Evolutionary conservation across 2,888 invertebrate species (phyloP), one percentile per base, ranked within the genome.

Genomic region (Zelleria hepariella): DNA sequence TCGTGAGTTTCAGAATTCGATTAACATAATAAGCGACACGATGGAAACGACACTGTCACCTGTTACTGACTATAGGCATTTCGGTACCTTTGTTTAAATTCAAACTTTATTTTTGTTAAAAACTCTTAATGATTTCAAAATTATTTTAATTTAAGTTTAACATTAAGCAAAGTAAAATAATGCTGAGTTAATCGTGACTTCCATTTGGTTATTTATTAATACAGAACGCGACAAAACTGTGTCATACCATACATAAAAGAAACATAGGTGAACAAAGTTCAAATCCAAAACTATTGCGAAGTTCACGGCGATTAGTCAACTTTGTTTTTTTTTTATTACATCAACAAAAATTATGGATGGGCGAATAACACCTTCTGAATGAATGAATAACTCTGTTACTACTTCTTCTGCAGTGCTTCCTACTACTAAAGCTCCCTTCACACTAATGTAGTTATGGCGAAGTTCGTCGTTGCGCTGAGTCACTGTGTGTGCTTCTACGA

Each of bases 11-110:
- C 65, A 63, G 63, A 68, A 66, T 65, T 68, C 73, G 72, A 82
- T 86, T 84, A 81, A 70, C 83, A 84, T 86, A 83, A 76, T 77
- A 84, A 81, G 80, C 80, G 80, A 67, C 73, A 71, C 75, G 73
- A 83, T 83, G 78, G 78, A 74, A 80, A 74, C 69, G 70, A 67
- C 53, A 68, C 68, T 66, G 67, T 71, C 73, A 77, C 74, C 73
- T 76, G 74, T 51, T 18, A 51, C 51, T 32, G 27, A 10, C 32
- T 32, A 4, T 32, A 32, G 7, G 32, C n/a, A 7, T 48, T 51
- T 27, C 20, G 20, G n/a, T 51, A 51, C 18, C 51, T 51, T 42
- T 42, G 15, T 15, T 42, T 42, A 10, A 42, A 42, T 10, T 42
- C n/a, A n/a, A n/a, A n/a, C n/a, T n/a, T n/a, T n/a, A n/a, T n/a